Conservation (phyloP, 2,113 vertebrate species). For the Ictalurus furcatus region DNA sequence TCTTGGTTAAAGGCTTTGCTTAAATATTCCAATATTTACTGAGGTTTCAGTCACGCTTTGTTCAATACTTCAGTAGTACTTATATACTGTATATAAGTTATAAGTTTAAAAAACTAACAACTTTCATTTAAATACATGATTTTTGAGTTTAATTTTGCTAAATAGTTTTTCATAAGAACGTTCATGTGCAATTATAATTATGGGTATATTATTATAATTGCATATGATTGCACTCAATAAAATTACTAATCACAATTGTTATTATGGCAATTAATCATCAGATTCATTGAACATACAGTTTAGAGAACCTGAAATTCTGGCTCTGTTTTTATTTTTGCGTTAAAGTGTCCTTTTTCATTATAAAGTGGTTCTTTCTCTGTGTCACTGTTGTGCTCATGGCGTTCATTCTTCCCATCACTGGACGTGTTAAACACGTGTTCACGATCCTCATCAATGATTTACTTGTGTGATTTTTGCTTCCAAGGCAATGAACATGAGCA, state of each 20-base stretch:
- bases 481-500: not conserved
- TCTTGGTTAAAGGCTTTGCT: not conserved
- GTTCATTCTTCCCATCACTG: not conserved
- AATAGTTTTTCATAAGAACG: not conserved
- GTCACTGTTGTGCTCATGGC: not conserved
- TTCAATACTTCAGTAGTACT: not conserved
- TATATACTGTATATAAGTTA: too few species aligned
- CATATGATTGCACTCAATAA: not conserved
- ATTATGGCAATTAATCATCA: too few species aligned
- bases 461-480: not conserved
- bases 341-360: not conserved
- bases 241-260: not conserved
- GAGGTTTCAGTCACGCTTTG: not conserved
- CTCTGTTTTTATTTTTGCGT: not conserved
- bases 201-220: not conserved
- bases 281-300: not conserved
- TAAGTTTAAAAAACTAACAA: not conserved
- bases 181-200: not conserved
- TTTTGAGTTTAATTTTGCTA: not conserved
- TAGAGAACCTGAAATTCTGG: not conserved
- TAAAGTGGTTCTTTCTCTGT: not conserved
- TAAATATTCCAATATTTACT: too few species aligned
- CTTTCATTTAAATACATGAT: not conserved
- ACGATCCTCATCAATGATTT: not conserved
- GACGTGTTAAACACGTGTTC: not conserved